phyloP scores from a whole-genome alignment of 1,140 invertebrate species.

The Drosophila aff. region DNA sequence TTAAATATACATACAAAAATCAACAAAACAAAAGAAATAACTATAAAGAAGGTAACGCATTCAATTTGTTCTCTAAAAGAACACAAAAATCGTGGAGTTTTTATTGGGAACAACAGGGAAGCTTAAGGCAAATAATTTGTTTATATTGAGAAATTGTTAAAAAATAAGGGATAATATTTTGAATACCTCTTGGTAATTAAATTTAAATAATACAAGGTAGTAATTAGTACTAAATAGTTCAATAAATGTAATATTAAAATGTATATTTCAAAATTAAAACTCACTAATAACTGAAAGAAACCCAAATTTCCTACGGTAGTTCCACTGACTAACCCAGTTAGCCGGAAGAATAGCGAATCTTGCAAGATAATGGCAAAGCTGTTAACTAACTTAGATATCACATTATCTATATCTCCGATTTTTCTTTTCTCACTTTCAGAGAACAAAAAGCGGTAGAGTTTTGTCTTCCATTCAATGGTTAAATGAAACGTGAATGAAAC shows the following conservation, averaged over 20 bases:
- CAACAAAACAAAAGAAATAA: constrained; percentile 13
- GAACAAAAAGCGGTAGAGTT: background rate
- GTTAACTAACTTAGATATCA: background rate
- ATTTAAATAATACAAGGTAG: too few species aligned
- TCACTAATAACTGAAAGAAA: background rate
- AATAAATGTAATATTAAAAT: too few species aligned
- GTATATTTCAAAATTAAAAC: background rate
- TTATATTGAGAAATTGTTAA: too few species aligned
- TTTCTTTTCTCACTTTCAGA: background rate
- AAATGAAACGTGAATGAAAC: constrained; percentile 20
- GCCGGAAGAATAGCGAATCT: background rate
- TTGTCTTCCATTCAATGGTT: background rate
- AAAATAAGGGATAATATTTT: too few species aligned
- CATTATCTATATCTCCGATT: background rate
- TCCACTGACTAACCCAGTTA: background rate
- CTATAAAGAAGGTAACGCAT: constrained; percentile 63
- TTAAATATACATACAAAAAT: constrained; percentile 33
- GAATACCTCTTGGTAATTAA: too few species aligned
- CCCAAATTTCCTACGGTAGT: background rate
- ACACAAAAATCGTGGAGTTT: constrained; percentile 54
- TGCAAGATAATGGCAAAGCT: too few species aligned
- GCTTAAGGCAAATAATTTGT: background rate
- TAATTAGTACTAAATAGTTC: too few species aligned
- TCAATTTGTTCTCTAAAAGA: constrained; percentile 72
- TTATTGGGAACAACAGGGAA: background rate